These are phyloP conservation scores for Taxidea taxus DNA, from an alignment of 2,113 vertebrate species.

Conservation along the genomic window DNA sequence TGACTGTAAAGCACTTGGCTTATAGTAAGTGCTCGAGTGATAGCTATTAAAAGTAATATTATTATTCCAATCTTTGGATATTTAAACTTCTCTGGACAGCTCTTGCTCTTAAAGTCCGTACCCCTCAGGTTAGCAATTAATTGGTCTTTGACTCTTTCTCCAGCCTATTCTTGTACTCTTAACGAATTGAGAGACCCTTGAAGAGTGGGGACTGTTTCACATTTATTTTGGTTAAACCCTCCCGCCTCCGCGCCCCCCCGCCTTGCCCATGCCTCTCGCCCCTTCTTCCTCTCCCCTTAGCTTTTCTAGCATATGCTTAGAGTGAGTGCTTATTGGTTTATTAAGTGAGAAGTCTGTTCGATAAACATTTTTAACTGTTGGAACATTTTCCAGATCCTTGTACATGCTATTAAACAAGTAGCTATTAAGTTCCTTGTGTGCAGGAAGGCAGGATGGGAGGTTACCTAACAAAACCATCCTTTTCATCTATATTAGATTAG, in stretches of 20 bases:
- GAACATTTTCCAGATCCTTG: slow-evolving; percentile 28
- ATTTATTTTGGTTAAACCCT: slow-evolving; percentile 8
- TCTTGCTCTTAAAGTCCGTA: slow-evolving; percentile 41
- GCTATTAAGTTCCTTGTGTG: not conserved
- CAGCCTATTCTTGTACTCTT: not conserved
- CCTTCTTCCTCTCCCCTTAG: not conserved
- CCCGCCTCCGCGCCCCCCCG: too few species aligned
- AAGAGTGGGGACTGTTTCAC: not conserved
- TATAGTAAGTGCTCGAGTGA: slow-evolving; percentile 59
- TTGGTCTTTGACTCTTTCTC: slow-evolving; percentile 44
- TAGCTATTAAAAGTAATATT: slow-evolving; percentile 66
- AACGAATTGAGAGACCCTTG: slow-evolving; percentile 45
- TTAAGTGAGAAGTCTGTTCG: slow-evolving; percentile 1
- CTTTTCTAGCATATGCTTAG: not conserved
- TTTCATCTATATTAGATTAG: slow-evolving; percentile 7
- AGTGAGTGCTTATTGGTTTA: slow-evolving; percentile 30
- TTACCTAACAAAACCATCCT: not conserved
- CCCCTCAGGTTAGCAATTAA: slow-evolving; percentile 46
- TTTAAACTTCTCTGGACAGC: slow-evolving; percentile 57
- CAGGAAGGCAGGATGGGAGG: slow-evolving; percentile 1
- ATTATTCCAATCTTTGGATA: slow-evolving; percentile 58
- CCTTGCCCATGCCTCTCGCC: not conserved
- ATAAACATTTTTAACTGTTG: slow-evolving; percentile 40
- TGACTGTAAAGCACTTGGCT: slow-evolving; percentile 56
- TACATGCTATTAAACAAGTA: slow-evolving; percentile 21